Percentiles rank a stretch among this genome's conserved stretches.
phyloP scores from a whole-genome alignment of 2,113 vertebrate species.

The Nycticebus coucang region DNA sequence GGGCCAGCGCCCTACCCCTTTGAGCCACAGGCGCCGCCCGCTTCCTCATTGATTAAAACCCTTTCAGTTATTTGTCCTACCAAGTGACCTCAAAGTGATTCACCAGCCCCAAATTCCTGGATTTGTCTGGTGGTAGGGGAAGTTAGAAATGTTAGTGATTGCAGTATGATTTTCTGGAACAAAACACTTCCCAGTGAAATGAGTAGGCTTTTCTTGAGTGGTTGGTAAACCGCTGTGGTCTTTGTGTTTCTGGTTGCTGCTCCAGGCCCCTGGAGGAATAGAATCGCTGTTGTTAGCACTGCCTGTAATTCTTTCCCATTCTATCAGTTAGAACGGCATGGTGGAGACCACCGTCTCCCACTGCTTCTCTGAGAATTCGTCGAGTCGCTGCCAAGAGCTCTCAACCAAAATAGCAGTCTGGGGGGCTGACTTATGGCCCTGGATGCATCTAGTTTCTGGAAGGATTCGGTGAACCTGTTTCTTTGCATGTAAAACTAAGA shows the following conservation, averaged over 20 bases:
- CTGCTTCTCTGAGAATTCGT: not conserved
- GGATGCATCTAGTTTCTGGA: not conserved
- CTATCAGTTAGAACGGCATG: not conserved
- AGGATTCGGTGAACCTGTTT: not conserved
- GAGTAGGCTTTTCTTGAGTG: slow-evolving; percentile 21
- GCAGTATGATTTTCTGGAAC: slow-evolving; percentile 25
- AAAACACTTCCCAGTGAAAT: not conserved
- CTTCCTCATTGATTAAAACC: not conserved
- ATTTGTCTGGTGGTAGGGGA: not conserved
- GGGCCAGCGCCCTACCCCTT: too few species aligned
- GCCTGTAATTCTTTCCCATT: not conserved
- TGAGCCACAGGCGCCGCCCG: too few species aligned
- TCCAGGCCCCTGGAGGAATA: not conserved
- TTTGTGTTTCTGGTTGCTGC: not conserved
- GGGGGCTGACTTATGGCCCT: not conserved
- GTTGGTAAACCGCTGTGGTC: not conserved
- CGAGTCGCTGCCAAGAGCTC: not conserved
- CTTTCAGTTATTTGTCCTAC: not conserved
- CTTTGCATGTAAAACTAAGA: not conserved
- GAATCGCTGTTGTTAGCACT: not conserved
- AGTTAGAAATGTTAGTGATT: slow-evolving; percentile 1
- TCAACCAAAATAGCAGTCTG: not conserved
- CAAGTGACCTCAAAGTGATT: not conserved
- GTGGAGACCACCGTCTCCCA: not conserved
- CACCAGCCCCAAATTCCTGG: not conserved